Evolutionary conservation across 1,140 invertebrate species (phyloP), one percentile per base, ranked within the genome.

Genomic region (Drosophila erecta): DNA sequence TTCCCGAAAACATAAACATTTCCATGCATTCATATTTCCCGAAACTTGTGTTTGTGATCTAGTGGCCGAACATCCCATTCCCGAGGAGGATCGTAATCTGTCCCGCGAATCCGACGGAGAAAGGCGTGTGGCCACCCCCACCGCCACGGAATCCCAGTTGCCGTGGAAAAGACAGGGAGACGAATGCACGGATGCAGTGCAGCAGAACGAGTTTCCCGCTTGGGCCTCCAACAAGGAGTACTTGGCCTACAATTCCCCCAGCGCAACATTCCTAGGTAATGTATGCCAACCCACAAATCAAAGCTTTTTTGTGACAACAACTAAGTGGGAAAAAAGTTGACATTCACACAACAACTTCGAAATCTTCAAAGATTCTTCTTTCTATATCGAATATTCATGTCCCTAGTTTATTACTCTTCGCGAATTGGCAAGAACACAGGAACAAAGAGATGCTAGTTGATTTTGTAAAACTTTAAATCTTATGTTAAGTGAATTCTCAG

Each of bases 211-310:
- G 92, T 98, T 98, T 92, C 97, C 97, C 14, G 95, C 96, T 3
- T 98, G 97, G 97, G 97, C 97, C 51, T 96, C 96, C 2, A 98
- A 98, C 90, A 97, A 97, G 90, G 97, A 98, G 91, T 98, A 98
- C 90, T 93, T 97, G 59, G 96, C 96, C n/a, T 98, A 98, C 87
- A 97, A 95, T 92, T 98, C 97, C 44, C 97, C 97, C 2, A 97
- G 97, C 14, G 96, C 97, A 33, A 98, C 97, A 41, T 97, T 97
- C 92, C 93, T 98, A 93, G 96, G 96, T 97, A 94, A 93, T 41
- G 64, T 79, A 57, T 30, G 14, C n/a, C 20, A 3, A 24, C 5
- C 37, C 49, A 30, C 4, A 38, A 30, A 17, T 22, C 8, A 8
- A 41, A 40, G 8, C 3, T n/a, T 41, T 43, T 57, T n/a, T 38